Conservation (phyloP, 1,140 invertebrate genomes). For the Drosophila azteca region DNA sequence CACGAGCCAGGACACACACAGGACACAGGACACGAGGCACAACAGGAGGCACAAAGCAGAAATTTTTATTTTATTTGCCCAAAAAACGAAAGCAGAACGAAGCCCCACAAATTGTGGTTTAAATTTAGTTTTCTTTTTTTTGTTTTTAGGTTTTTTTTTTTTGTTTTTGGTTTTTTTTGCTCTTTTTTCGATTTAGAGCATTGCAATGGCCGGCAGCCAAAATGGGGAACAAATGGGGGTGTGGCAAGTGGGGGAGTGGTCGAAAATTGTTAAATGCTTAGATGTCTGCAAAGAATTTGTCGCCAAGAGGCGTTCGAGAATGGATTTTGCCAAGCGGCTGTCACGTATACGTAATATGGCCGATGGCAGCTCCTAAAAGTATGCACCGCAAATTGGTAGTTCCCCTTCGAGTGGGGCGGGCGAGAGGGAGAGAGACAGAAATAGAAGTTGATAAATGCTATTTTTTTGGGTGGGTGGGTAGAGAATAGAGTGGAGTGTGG, state of each 20-base stretch:
- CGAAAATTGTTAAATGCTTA: conserved; percentile 57
- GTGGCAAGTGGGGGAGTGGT: conserved; percentile 38
- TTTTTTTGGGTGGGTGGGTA: conserved; percentile 7
- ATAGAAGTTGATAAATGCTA: conserved; percentile 42
- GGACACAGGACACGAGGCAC: conserved; percentile 32
- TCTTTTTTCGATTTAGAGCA: conserved; percentile 29
- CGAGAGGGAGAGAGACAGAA: neutral
- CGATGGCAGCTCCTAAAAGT: conserved; percentile 28
- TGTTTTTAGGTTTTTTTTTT: conserved; percentile 12
- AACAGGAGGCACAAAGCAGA: conserved; percentile 54
- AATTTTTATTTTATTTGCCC: conserved; percentile 44
- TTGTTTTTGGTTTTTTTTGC: conserved; percentile 14
- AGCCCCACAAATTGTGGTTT: conserved; percentile 54
- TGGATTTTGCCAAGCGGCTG: conserved; percentile 42
- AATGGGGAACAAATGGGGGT: neutral
- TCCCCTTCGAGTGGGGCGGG: too few species aligned
- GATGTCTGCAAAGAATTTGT: conserved; percentile 62
- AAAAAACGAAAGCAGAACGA: conserved; percentile 4
- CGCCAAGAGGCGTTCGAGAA: conserved; percentile 39
- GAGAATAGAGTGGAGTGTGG: too few species aligned
- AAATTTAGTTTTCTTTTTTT: conserved; percentile 37
- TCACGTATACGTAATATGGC: conserved; percentile 54
- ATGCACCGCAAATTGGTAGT: conserved; percentile 19
- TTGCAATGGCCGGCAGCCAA: conserved; percentile 61
- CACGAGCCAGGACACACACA: conserved; percentile 31